phyloP scores from a whole-genome alignment of 1,140 invertebrate species.

The Tribolium madens region DNA sequence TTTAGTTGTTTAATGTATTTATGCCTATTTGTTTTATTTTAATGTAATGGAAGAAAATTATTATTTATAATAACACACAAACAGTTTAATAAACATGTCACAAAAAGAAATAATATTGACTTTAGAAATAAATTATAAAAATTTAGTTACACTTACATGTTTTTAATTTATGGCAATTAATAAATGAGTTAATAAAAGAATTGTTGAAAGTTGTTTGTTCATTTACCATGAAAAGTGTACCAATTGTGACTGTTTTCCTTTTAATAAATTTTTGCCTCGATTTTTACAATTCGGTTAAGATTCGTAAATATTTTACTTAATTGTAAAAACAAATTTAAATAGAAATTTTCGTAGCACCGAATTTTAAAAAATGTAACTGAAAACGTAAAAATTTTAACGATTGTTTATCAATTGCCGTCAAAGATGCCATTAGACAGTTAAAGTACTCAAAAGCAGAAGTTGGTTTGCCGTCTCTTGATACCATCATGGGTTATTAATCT shows the following conservation, averaged over 20 bases:
- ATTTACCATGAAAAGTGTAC: not conserved
- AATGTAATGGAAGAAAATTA: not conserved
- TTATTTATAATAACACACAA: not conserved
- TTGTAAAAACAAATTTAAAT: too few species aligned
- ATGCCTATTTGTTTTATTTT: not conserved
- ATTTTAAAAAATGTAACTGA: conserved; percentile 38
- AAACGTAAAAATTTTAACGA: conserved; percentile 6
- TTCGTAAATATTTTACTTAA: not conserved
- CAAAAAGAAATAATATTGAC: not conserved
- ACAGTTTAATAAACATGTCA: not conserved
- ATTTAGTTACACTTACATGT: not conserved
- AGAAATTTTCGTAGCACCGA: not conserved
- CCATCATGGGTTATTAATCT: conserved; percentile 8
- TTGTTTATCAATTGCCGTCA: conserved; percentile 40
- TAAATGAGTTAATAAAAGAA: too few species aligned
- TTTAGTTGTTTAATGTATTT: not conserved
- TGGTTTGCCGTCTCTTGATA: conserved; percentile 13
- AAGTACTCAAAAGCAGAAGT: not conserved
- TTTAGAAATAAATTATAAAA: too few species aligned
- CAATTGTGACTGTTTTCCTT: not conserved
- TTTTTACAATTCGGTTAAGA: not conserved
- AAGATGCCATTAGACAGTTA: conserved; percentile 34
- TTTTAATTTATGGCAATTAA: not conserved
- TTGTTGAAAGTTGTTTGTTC: not conserved
- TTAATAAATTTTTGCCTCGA: not conserved